Percentiles rank a stretch among this genome's conserved stretches.
phyloP scores from a whole-genome alignment of 2,888 invertebrate genomes.

The Synanthedon tipuliformis region DNA sequence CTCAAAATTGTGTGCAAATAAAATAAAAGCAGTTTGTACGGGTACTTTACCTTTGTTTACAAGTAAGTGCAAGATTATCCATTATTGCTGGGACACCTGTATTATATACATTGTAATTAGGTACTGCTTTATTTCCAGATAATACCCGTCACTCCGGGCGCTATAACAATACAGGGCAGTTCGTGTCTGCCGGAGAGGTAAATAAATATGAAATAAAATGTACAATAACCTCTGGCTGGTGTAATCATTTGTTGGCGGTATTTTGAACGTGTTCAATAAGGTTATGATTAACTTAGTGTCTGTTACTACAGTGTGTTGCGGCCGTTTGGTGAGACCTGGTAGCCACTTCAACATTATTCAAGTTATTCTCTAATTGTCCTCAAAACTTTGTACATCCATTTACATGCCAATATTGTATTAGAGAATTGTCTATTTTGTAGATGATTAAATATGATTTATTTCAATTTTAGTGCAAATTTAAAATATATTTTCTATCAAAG shows the following conservation, averaged over 20 bases:
- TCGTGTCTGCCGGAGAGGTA: slow-evolving; percentile 37
- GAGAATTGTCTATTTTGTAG: slow-evolving; percentile 8
- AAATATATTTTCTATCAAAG: too few species aligned
- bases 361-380: slow-evolving; percentile 46
- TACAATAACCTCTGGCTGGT: background rate
- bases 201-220: background rate
- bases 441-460: background rate
- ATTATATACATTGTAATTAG: background rate
- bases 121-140: slow-evolving; percentile 8
- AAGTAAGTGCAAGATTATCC: too few species aligned
- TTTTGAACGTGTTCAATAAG: background rate
- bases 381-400: slow-evolving; percentile 15
- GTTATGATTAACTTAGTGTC: slow-evolving; percentile 9
- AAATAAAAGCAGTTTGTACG: too few species aligned
- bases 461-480: too few species aligned
- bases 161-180: slow-evolving; percentile 37
- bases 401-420: slow-evolving; percentile 24
- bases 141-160: slow-evolving; percentile 39
- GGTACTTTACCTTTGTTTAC: too few species aligned
- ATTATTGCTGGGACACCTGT: too few species aligned
- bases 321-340: slow-evolving; percentile 31
- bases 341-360: slow-evolving; percentile 40
- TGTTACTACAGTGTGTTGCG: slow-evolving; percentile 42
- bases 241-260: too few species aligned
- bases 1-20: too few species aligned